These are phyloP conservation scores for Lacanobia oleracea DNA, from an alignment of 2,888 invertebrate species.

Conservation along the genomic window DNA sequence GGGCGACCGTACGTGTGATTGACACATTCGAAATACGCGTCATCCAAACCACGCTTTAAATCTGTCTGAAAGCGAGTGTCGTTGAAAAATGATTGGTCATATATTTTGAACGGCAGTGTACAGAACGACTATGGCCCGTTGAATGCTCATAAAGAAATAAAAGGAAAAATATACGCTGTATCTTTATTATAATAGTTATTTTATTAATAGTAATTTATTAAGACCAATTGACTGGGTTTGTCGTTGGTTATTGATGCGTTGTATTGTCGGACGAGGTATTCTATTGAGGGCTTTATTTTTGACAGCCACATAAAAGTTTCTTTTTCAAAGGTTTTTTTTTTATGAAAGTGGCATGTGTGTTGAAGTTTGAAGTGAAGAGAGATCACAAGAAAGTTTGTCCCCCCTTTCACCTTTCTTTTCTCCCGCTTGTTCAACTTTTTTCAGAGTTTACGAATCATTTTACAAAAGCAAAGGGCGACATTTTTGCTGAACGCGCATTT, in stretches of 20 bases:
- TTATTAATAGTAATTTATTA: slow-evolving; percentile 67
- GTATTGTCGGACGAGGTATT: slow-evolving; percentile 43
- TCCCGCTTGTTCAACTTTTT: background rate
- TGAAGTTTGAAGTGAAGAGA: slow-evolving; percentile 14
- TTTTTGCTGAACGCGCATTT: background rate
- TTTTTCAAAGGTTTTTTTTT: slow-evolving; percentile 2
- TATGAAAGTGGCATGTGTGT: background rate
- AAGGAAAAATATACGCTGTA: slow-evolving; percentile 51
- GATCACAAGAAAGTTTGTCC: background rate
- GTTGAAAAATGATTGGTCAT: slow-evolving; percentile 84
- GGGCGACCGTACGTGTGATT: slow-evolving; percentile 77
- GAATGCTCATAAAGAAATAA: slow-evolving; percentile 58
- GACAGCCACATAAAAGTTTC: slow-evolving; percentile 38
- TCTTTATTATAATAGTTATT: slow-evolving; percentile 58
- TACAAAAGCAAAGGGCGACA: slow-evolving; percentile 7
- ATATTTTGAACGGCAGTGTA: slow-evolving; percentile 59
- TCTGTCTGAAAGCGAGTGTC: slow-evolving; percentile 77
- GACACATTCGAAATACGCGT: slow-evolving; percentile 81
- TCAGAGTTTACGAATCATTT: background rate
- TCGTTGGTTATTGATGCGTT: slow-evolving; percentile 51
- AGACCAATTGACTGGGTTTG: slow-evolving; percentile 60
- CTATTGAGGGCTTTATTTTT: slow-evolving; percentile 44
- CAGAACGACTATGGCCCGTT: slow-evolving; percentile 39
- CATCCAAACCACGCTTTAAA: slow-evolving; percentile 79
- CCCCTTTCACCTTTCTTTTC: no score